Conservation (phyloP, 1,140 invertebrate species). For the Drosophila saltans region DNA sequence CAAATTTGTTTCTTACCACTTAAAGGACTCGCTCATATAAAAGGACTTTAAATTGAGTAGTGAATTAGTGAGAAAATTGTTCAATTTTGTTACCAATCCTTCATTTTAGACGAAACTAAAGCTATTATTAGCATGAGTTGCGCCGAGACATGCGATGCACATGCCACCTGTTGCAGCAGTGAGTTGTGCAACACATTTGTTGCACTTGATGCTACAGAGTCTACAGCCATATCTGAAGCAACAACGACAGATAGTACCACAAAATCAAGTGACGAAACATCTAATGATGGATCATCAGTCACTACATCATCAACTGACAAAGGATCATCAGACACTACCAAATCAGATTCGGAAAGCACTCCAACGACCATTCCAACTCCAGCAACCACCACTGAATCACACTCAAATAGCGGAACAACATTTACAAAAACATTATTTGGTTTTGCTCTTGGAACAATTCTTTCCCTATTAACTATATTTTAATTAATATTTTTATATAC, state of each 20-base stretch:
- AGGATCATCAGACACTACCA: too few relatives aligned
- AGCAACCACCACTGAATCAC: neutral
- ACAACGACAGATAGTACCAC: neutral
- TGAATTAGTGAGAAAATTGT: too few relatives aligned
- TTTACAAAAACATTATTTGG: neutral
- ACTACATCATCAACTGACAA: too few relatives aligned
- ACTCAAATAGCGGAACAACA: neutral
- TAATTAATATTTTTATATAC: neutral
- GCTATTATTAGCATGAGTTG: neutral
- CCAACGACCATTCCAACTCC: neutral
- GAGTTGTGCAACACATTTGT: neutral
- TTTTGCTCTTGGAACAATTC: neutral
- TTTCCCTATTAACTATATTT: neutral
- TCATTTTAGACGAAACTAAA: neutral
- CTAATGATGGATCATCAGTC: too few relatives aligned
- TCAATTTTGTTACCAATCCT: neutral
- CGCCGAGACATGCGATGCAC: neutral
- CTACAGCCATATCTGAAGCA: neutral
- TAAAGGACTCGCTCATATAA: too few relatives aligned
- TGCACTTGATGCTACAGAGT: neutral
- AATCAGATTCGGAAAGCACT: too few relatives aligned
- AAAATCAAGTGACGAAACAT: too few relatives aligned
- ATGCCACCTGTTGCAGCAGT: neutral
- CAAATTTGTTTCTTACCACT: too few relatives aligned
- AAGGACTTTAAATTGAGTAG: too few relatives aligned